Conservation (phyloP, 1,140 invertebrate species). For the Phortica variegata region DNA sequence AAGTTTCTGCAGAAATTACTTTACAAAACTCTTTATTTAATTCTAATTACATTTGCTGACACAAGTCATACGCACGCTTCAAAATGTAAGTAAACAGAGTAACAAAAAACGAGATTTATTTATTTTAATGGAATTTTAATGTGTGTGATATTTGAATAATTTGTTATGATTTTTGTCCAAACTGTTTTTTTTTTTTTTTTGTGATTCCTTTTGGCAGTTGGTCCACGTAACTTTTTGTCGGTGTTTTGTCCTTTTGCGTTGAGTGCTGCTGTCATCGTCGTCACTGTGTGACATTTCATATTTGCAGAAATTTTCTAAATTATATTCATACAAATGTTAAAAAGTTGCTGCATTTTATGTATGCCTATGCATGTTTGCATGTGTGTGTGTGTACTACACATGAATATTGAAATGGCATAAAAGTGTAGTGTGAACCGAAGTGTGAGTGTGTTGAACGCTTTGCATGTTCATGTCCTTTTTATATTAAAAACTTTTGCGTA, state of each 20-base stretch:
- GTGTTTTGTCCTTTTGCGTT: not conserved
- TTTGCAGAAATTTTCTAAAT: constrained; percentile 45
- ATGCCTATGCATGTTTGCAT: constrained; percentile 6
- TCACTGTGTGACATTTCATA: constrained; percentile 4
- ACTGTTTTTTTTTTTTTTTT: constrained; percentile 10
- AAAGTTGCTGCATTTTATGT: constrained; percentile 39
- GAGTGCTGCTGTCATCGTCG: too few relatives aligned
- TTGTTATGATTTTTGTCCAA: constrained; percentile 7
- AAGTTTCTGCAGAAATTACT: too few relatives aligned
- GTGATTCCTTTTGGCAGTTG: not conserved
- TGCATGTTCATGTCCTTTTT: constrained; percentile 4
- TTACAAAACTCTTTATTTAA: too few relatives aligned
- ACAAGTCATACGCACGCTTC: too few relatives aligned
- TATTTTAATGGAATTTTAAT: constrained; percentile 52
- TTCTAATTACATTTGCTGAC: too few relatives aligned
- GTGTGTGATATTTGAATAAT: constrained; percentile 29
- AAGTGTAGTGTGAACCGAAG: constrained; percentile 27
- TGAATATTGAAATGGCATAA: constrained; percentile 52
- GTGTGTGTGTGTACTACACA: constrained; percentile 16
- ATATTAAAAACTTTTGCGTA: constrained; percentile 43
- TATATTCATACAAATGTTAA: constrained; percentile 55
- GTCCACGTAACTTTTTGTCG: too few relatives aligned
- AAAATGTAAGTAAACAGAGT: too few relatives aligned
- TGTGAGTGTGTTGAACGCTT: constrained; percentile 1
- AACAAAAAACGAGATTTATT: too few relatives aligned